Evolutionary conservation across 2,113 vertebrate species (phyloP), one percentile per base, ranked within the genome.

Genomic region (Silurus asotus): DNA sequence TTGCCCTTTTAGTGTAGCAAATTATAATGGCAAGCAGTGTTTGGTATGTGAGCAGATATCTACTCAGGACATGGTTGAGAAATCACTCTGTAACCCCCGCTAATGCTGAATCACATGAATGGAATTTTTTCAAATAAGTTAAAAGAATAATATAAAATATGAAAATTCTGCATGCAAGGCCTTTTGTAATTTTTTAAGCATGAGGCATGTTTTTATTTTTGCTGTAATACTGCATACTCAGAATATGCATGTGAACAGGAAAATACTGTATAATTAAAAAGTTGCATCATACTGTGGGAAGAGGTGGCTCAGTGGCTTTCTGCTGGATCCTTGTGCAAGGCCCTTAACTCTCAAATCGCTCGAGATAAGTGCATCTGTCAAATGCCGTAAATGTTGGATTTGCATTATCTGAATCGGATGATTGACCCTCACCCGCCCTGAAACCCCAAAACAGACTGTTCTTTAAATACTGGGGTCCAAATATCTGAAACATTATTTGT

Each of bases 1-100:
- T 88, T 67, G 79, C 61, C 69, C 82, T 84, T 87, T 91, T 87
- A 88, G 88, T 80, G 25, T 79, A 84, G 86, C 75, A 80, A 89
- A 88, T 90, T 81, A 82, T 74, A 89, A 87, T 83, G 75, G 75
- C 81, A 82, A 25, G 37, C 72, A 48, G 65, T 56, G 79, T 82
- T 85, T 84, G 79, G 76, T 86, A 7, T 76, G 62, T 56, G 67
- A 86, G 84, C 20, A 81, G 81, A 86, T 65, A 81, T 13, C 74
- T 81, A 81, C 75, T 78, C 81, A 49, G 62, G 83, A 86, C 83
- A 86, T 6, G 10, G 49, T 51, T 48, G 58, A 87, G 77, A 58
- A 89, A 87, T 87, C 53, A 78, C 65, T 82, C 69, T 48, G 23
- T 17, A 49, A 25, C 28, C n/a, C 51, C 53, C 14, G 28, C 15